phyloP scores from a whole-genome alignment of 2,797 vertebrate genomes.

The Melanotaenia maccullochi region DNA sequence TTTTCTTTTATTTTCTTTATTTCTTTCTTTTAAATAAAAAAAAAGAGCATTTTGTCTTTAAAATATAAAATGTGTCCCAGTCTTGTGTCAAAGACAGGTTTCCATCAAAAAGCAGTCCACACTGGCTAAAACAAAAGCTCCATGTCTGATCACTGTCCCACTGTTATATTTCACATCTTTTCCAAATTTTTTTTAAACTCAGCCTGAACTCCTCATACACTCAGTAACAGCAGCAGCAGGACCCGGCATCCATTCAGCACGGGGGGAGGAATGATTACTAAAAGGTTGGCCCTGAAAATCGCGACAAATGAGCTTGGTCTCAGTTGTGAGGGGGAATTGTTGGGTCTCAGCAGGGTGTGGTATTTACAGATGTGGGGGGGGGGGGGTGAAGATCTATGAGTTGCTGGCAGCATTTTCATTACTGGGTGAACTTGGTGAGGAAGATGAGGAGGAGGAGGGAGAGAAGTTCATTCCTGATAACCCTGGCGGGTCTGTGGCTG shows the following conservation, averaged over 20 bases:
- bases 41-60: slow-evolving; percentile 48
- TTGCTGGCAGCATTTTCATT: slow-evolving; percentile 92
- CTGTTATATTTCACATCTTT: slow-evolving; percentile 43
- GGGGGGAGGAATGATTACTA: slow-evolving; percentile 26
- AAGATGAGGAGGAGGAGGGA: slow-evolving; percentile 91
- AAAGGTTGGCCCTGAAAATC: slow-evolving; percentile 32
- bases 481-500: slow-evolving; percentile 95
- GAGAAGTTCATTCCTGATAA: slow-evolving; percentile 94
- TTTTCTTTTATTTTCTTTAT: not conserved
- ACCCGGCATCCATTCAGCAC: slow-evolving; percentile 45
- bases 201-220: slow-evolving; percentile 40
- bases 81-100: slow-evolving; percentile 37
- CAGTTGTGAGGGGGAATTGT: slow-evolving; percentile 29
- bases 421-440: slow-evolving; percentile 92
- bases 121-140: slow-evolving; percentile 39
- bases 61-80: slow-evolving; percentile 63
- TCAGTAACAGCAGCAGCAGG: slow-evolving; percentile 51
- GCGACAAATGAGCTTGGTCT: slow-evolving; percentile 43
- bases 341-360: slow-evolving; percentile 32
- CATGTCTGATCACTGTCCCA: slow-evolving; percentile 30
- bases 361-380: slow-evolving; percentile 40
- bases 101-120: slow-evolving; percentile 65
- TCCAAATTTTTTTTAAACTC: slow-evolving; percentile 31
- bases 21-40: not conserved
- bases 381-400: slow-evolving; percentile 84